A percentile compares a stretch with the other conserved stretches of the same genome.
phyloP scores from a whole-genome alignment of 2,888 invertebrate genomes.

The Anagyrus pseudococci region DNA sequence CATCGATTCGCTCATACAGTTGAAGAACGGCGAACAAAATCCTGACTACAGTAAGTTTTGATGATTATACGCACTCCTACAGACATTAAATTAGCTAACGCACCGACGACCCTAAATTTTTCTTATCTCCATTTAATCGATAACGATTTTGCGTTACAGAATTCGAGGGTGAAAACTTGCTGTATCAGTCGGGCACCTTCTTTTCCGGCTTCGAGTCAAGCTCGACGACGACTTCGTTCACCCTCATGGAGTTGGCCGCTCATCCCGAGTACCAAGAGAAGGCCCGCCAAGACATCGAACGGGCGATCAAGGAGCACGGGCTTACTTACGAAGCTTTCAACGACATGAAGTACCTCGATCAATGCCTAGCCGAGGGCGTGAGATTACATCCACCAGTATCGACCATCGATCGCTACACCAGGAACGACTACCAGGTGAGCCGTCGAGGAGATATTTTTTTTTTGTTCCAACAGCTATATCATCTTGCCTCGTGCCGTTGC shows the following conservation, averaged over 20 bases:
- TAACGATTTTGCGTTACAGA: too few species aligned
- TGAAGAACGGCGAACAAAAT: slow-evolving; percentile 54
- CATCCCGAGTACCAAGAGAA: slow-evolving; percentile 46
- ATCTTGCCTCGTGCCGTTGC: too few species aligned
- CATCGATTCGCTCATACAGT: slow-evolving; percentile 51
- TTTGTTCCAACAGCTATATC: too few species aligned
- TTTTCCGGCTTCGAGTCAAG: slow-evolving; percentile 58
- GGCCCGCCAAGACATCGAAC: slow-evolving; percentile 48
- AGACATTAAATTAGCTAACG: background rate
- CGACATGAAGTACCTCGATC: slow-evolving; percentile 55
- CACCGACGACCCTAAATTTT: too few species aligned
- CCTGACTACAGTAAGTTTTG: slow-evolving; percentile 50
- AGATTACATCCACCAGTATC: slow-evolving; percentile 55
- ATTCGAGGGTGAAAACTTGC: slow-evolving; percentile 54
- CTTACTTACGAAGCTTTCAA: slow-evolving; percentile 53
- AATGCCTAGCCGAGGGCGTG: slow-evolving; percentile 50
- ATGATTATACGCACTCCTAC: background rate
- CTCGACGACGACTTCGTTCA: slow-evolving; percentile 50
- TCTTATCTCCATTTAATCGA: background rate
- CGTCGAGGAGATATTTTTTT: too few species aligned
- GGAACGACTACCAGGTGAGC: slow-evolving; percentile 50
- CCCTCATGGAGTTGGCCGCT: slow-evolving; percentile 52
- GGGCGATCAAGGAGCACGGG: slow-evolving; percentile 48
- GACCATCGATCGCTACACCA: slow-evolving; percentile 52
- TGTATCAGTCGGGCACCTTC: slow-evolving; percentile 55